Base-by-base conservation (phyloP, 1,140 invertebrate species). In the Lepeophtheirus salmonis region DNA sequence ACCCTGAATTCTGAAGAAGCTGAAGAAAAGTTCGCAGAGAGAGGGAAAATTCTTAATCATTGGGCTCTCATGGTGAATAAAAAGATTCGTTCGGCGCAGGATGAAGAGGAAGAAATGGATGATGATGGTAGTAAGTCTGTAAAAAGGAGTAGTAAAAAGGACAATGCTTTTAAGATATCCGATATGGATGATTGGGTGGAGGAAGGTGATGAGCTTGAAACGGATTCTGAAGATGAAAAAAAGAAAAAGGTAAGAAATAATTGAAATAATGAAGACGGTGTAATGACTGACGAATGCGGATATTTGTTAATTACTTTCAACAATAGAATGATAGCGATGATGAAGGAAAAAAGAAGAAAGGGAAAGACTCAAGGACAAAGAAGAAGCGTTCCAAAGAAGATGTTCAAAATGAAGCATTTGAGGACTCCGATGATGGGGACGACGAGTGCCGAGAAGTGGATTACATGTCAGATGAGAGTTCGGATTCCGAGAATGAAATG, bases 401-500 rank as follows among this genome's bases (percentile, higher is more conserved):
- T 66, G 81, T 68, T 61, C 69, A 73, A 65, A 72, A 84, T 65
- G 89, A 91, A 68, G 88, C 88, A 0, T 78, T 86, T 56, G 90
- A 97, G 71, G 91, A 97, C 70, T 94, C 89, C 67, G 90, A 95
- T 73, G 90, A 95, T 71, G 90, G 90, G 0, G 90, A 96, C 71
- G 88, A 86, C 68, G 91, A 97, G 75, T 89, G 89, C 0, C 72
- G 84, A 63, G 90, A 97, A 75, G 70, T 77, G 6, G 76, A 77
- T 65, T 77, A 77, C 64, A 77, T 77, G 62, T 72, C 76, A 10
- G 67, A 67, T n/a, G 66, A 65, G 24, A 65, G 64, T 52, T 65
- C 18, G 23, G 56, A 23, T 22, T 71, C 77, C 79, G 70, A 75
- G 50, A 68, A 73, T 56, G 71, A 74, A 50, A 65, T 76, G 30